phyloP scores from a whole-genome alignment of 2,797 vertebrate genomes.

The Oreonectes daqikongensis region DNA sequence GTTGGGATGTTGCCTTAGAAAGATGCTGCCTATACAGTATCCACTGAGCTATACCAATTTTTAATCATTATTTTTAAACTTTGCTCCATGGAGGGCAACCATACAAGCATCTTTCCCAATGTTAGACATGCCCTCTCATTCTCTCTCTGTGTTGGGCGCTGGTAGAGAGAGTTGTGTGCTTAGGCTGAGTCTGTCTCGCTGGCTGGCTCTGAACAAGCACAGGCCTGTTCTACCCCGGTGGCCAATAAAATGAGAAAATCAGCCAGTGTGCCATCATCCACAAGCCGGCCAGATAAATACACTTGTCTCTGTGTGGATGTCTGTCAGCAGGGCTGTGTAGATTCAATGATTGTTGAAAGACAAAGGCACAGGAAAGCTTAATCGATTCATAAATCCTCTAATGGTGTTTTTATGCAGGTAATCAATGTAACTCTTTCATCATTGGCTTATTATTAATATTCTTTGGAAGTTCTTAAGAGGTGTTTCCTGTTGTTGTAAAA shows the following conservation, averaged over 20 bases:
- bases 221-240: conserved; percentile 64
- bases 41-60: neutral
- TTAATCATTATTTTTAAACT: neutral
- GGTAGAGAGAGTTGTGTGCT: conserved; percentile 37
- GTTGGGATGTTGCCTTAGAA: too few relatives aligned
- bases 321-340: conserved; percentile 22
- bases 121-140: neutral
- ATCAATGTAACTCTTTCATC: conserved; percentile 39
- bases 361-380: conserved; percentile 22
- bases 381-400: conserved; percentile 13
- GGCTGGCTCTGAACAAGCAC: conserved; percentile 63
- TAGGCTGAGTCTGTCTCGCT: conserved; percentile 55
- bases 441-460: conserved; percentile 30
- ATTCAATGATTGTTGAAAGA: conserved; percentile 46
- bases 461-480: neutral
- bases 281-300: conserved; percentile 56
- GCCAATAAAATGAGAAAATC: conserved; percentile 66
- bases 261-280: conserved; percentile 59
- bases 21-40: too few relatives aligned
- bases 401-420: conserved; percentile 17
- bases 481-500: conserved; percentile 23
- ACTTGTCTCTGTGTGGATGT: conserved; percentile 48
- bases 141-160: conserved; percentile 15
- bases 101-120: neutral
- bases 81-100: conserved; percentile 4